phyloP scores from a whole-genome alignment of 1,140 invertebrate genomes.

The Drosophila navojoa region DNA sequence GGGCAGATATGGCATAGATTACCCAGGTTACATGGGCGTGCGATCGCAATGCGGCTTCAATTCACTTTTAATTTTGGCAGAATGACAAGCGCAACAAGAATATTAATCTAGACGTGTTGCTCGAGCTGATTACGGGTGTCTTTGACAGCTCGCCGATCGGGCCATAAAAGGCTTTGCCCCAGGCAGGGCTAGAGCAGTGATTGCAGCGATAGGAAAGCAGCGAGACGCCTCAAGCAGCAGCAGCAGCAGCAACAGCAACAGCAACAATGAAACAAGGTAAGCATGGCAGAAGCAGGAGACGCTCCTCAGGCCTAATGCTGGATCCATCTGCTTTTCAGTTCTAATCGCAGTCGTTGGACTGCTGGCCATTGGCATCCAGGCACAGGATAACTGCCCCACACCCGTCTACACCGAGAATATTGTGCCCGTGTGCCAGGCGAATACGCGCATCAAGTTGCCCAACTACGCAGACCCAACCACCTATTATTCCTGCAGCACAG shows the following conservation, averaged over 20 bases:
- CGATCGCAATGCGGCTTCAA: conserved; percentile 45
- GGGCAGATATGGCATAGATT: conserved; percentile 23
- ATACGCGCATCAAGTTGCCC: conserved; percentile 38
- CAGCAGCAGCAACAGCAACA: conserved; percentile 28
- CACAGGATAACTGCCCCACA: not conserved
- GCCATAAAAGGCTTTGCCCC: conserved; percentile 60
- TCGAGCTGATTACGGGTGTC: conserved; percentile 61
- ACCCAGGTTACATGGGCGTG: conserved; percentile 29
- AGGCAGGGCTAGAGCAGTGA: conserved; percentile 54
- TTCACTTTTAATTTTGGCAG: conserved; percentile 53
- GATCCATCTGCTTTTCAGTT: conserved; percentile 33
- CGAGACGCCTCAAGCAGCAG: conserved; percentile 45
- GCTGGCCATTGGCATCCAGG: conserved; percentile 48
- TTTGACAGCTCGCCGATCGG: not conserved
- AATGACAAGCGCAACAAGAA: conserved; percentile 45
- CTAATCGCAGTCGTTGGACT: conserved; percentile 51
- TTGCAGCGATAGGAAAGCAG: conserved; percentile 50
- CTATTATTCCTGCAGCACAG: conserved; percentile 34
- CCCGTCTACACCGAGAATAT: conserved; percentile 39
- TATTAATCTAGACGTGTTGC: conserved; percentile 66
- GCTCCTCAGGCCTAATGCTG: not conserved
- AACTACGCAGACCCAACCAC: conserved; percentile 46
- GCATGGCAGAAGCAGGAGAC: not conserved
- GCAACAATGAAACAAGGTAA: conserved; percentile 69
- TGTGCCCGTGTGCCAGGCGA: conserved; percentile 25